Evolutionary conservation across 2,888 invertebrate species (phyloP), one percentile per base, ranked within the genome.

Genomic region (Cheilosia scutellata): DNA sequence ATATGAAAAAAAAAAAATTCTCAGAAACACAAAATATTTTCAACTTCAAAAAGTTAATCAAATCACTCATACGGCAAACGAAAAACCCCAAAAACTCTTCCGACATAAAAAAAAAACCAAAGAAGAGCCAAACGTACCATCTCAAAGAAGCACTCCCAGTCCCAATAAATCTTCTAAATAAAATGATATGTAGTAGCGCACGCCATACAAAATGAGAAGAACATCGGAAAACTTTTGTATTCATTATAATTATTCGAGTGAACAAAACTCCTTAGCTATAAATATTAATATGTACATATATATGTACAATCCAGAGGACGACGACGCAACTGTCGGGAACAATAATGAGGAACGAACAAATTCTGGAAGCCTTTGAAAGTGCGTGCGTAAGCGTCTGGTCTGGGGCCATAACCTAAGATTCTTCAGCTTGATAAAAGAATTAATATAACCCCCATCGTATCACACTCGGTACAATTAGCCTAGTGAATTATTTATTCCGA

Each of bases 211-310:
- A 37, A 44, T 33, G 25, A n/a, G 9, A 31, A 16, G 27, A 51
- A 62, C 51, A 68, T 44, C 40, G 60, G 53, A 77, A 68, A 77
- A 77, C 68, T 77, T 77, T 77, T 77, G 76, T 77, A 77, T 77
- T 83, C 72, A 78, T 74, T 68, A 74, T 70, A 70, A 68, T 78
- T 57, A 83, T 74, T 82, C 68, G 77, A 53, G 72, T 62, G 60
- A 72, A 31, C 51, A 77, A 70, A 77, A 60, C 55, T 68, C 55
- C 62, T 78, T 51, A 51, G 51, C 57, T 65, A 60, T 65, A 53
- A 84, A 65, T 65, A 65, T 58, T 60, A 71, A 84, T 74, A 71
- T 47, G 44, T 44, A 20, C 20, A 20, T 47, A 5, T 4, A 2
- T 3, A 6, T n/a, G n/a, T 13, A 55, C 16, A 16, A 16, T 20